These are phyloP conservation scores for Penaeus monodon DNA, from an alignment of 2,888 invertebrate genomes.

Conservation along the genomic window DNA sequence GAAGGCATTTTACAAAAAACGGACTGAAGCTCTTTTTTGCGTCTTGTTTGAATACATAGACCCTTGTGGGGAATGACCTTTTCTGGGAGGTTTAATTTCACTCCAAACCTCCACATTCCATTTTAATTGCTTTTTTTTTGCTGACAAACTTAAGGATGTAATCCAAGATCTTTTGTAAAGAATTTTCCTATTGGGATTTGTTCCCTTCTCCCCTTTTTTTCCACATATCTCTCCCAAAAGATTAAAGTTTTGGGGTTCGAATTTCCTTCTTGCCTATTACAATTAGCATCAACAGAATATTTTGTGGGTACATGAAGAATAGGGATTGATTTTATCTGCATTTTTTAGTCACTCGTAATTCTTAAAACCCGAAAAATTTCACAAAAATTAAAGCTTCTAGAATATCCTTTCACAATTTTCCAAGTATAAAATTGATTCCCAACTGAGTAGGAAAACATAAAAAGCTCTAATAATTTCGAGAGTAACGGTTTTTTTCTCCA, in stretches of 20 bases:
- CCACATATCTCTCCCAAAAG: constrained; percentile 35
- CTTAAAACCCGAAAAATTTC: constrained; percentile 30
- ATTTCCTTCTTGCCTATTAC: background rate
- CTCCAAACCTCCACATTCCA: constrained; percentile 51
- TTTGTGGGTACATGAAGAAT: constrained; percentile 42
- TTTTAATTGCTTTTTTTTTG: constrained; percentile 29
- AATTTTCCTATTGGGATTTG: background rate
- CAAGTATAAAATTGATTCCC: background rate
- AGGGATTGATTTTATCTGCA: constrained; percentile 33
- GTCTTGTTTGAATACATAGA: constrained; percentile 15
- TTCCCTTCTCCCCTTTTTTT: background rate
- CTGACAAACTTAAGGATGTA: constrained; percentile 24
- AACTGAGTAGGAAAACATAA: constrained; percentile 30
- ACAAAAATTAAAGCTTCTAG: constrained; percentile 8
- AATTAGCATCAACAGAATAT: constrained; percentile 26
- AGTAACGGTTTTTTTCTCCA: constrained; percentile 45
- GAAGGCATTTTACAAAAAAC: constrained; percentile 50
- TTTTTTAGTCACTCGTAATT: constrained; percentile 8
- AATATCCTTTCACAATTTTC: background rate
- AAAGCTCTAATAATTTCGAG: constrained; percentile 37
- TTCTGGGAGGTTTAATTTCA: constrained; percentile 30
- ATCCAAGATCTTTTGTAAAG: constrained; percentile 2
- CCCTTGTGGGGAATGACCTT: constrained; percentile 10
- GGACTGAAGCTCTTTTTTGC: constrained; percentile 30
- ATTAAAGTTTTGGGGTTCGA: background rate